These are phyloP conservation scores for Chionoecetes opilio DNA, from an alignment of 1,140 invertebrate species.

Conservation along the genomic window DNA sequence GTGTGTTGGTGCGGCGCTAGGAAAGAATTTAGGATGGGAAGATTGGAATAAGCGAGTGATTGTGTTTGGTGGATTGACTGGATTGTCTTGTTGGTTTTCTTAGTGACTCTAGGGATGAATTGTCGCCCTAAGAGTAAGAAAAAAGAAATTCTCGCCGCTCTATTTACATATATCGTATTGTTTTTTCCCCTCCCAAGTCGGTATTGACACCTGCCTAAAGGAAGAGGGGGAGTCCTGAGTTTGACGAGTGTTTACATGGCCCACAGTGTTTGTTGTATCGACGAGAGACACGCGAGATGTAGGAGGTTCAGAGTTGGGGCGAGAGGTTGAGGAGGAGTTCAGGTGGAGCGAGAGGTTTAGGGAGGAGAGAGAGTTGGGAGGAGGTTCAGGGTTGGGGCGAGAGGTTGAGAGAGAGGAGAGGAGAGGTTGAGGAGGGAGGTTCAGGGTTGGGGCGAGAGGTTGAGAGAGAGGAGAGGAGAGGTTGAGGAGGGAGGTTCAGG, in stretches of 20 bases:
- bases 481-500: not conserved
- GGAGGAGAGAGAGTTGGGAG: too few relatives aligned
- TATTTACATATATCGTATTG: not conserved
- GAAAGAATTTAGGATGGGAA: too few relatives aligned
- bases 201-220: not conserved
- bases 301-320: not conserved
- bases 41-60: not conserved
- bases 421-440: not conserved
- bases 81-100: not conserved
- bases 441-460: not conserved
- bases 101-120: not conserved
- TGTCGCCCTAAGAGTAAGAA: not conserved
- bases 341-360: not conserved
- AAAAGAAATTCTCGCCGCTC: not conserved
- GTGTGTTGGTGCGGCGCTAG: too few relatives aligned
- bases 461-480: too few relatives aligned
- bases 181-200: not conserved
- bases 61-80: not conserved
- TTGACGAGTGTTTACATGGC: constrained; percentile 7
- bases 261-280: not conserved
- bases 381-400: too few relatives aligned
- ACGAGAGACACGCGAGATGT: not conserved
- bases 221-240: not conserved
- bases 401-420: too few relatives aligned
- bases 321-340: not conserved